Base-by-base conservation (phyloP, 2,888 invertebrate genomes). In the Caenorhabditis zanzibari region DNA sequence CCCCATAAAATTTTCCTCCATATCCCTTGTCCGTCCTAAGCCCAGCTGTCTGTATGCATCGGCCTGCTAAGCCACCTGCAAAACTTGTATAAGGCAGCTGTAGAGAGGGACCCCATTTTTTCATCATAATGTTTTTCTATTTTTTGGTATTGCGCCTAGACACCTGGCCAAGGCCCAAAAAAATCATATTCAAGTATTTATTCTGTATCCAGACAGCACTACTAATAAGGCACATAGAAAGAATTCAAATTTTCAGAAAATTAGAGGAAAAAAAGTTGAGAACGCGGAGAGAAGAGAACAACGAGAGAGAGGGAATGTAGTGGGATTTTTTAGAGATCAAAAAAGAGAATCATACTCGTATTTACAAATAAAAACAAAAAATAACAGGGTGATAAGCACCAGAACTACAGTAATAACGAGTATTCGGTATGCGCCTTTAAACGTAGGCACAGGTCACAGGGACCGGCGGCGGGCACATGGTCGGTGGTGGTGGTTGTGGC, bases 371-470 rank as follows among this genome's bases (percentile, higher is more conserved):
- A 32, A n/a, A n/a, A n/a, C n/a, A 16, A 12, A 16, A 56, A 28
- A 22, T 16, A 32, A 58, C n/a, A n/a, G 58, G 54, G 44, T 22
- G 26, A 56, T 14, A 26, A 52, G 16, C 26, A 49, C 24, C 16
- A 14, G n/a, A 24, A 52, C 66, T n/a, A 28, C 26, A 49, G n/a
- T n/a, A 66, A 49, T 54, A 24, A 54, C 24, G 49, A 28, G 24
- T 22, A 19, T 64, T 9, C 0, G 10, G 66, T 22, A 66, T 66
- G 16, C 41, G 19, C 38, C 54, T 35, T 12, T 52, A 79, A 24
- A 79, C 79, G 63, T 64, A 79, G 22, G 61, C 63, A 16, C 52
- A 68, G n/a, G 52, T 49, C 2, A 64, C 66, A 35, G 80, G 80
- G 10, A 68, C 54, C n/a, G 56, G 38, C 24, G 80, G 80, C 19